Base-by-base conservation (phyloP, 2,888 invertebrate species). In the Lacanobia wlatinum region DNA sequence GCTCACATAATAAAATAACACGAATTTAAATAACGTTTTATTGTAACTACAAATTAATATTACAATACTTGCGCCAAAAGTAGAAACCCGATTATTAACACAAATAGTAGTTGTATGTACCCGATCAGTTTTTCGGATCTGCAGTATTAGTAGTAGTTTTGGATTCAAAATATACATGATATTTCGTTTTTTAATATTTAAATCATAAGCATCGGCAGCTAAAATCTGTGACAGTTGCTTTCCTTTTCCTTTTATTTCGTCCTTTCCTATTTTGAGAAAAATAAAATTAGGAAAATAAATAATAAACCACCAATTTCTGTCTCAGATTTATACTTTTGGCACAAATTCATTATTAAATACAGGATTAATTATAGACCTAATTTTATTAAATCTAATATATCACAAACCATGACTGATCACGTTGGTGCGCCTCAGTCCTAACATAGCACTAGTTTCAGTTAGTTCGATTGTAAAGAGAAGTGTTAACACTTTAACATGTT, bases 351-450 rank as follows among this genome's bases (percentile, higher is more conserved):
- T 73, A 83, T 82, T 83, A 84, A 84, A 84, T 88, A 89, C 80
- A 78, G 40, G 82, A 78, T 80, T 76, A 76, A 80, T 83, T 79
- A 80, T 83, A 84, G 43, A 80, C 75, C 84, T 84, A 91, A 86
- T 88, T 87, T 87, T 76, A 87, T 90, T 89, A 87, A 89, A 90
- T 84, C 93, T 94, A 94, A 91, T 89, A 93, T 94, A 94, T 94
- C 94, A 94, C 94, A 94, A 94, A 93, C 92, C 88, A 93, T 92
- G 93, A 93, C 93, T 92, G 90, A 91, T 90, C 87, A 87, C 87
- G 88, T 84, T 78, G 86, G 84, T 88, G 72, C 77, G 67, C 70
- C 70, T 82, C 87, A 86, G 86, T 78, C 87, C 78, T 85, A 87
- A 84, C 68, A 73, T 84, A 85, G 74, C 80, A 87, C 77, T 84